These are phyloP conservation scores for Palloptera scutellata DNA, from an alignment of 2,888 invertebrate genomes.

Conservation along the genomic window DNA sequence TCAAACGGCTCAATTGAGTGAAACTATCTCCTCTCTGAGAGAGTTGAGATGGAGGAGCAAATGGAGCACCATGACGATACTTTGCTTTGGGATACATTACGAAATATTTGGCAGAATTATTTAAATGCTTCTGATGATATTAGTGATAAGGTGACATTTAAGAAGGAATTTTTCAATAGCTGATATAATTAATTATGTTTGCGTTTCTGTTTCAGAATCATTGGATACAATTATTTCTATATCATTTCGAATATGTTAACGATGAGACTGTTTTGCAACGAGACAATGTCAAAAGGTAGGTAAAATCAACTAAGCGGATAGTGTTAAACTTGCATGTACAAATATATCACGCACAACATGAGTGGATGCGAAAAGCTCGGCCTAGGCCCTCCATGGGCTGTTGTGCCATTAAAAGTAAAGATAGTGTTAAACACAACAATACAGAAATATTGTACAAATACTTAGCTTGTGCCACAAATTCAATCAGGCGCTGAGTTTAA, in stretches of 20 bases:
- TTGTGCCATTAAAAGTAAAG: too few relatives aligned
- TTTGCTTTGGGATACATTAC: constrained; percentile 52
- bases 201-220: constrained; percentile 49
- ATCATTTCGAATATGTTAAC: constrained; percentile 53
- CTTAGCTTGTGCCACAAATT: too few relatives aligned
- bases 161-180: neutral
- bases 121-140: constrained; percentile 43
- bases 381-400: too few relatives aligned
- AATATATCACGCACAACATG: too few relatives aligned
- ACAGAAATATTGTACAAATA: too few relatives aligned
- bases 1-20: neutral
- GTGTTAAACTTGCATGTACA: too few relatives aligned
- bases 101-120: constrained; percentile 57
- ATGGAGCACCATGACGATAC: neutral
- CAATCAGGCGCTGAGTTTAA: too few relatives aligned
- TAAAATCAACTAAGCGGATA: neutral
- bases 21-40: neutral
- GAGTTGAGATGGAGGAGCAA: constrained; percentile 10
- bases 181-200: constrained; percentile 3
- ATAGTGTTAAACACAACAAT: too few relatives aligned
- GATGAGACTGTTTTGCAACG: constrained; percentile 42
- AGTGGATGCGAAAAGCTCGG: too few relatives aligned
- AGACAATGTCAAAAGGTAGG: constrained; percentile 50
- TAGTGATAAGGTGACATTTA: constrained; percentile 8
- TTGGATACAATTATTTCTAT: constrained; percentile 57